Conservation (phyloP, 2,113 vertebrate genomes). For the Thymallus thymallus region DNA sequence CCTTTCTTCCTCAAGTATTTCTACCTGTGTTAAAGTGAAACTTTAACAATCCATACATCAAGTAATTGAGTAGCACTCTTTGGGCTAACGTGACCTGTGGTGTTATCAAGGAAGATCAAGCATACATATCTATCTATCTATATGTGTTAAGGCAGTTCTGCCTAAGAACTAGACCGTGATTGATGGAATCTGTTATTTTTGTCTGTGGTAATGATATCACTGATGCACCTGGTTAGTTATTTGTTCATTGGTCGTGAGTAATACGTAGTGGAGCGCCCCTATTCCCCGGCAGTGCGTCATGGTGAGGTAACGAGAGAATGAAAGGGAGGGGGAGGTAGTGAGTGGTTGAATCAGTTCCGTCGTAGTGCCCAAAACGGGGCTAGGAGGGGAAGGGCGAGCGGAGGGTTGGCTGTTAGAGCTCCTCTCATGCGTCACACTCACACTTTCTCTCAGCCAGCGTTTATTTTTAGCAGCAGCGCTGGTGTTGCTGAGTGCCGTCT, state of each 20-base stretch:
- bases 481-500: constrained; percentile 66
- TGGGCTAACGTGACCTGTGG: not conserved
- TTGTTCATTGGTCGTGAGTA: constrained; percentile 22
- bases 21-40: not conserved
- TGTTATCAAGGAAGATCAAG: not conserved
- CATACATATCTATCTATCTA: too few relatives aligned
- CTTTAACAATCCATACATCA: not conserved
- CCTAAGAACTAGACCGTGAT: not conserved
- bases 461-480: constrained; percentile 75
- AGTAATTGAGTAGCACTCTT: not conserved
- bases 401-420: not conserved
- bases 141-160: not conserved
- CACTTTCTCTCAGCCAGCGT: constrained; percentile 48
- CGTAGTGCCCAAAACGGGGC: constrained; percentile 29
- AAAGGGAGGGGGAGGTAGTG: not conserved
- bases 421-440: constrained; percentile 1
- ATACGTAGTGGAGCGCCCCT: constrained; percentile 37
- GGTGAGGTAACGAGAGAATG: constrained; percentile 18
- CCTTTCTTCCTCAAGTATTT: not conserved
- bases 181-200: not conserved
- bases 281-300: constrained; percentile 20
- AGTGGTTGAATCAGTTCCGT: constrained; percentile 34
- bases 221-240: constrained; percentile 23
- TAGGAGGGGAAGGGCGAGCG: constrained; percentile 14
- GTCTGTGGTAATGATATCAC: not conserved